Base-by-base conservation (phyloP, 2,113 vertebrate genomes). In the Orcinus orca region DNA sequence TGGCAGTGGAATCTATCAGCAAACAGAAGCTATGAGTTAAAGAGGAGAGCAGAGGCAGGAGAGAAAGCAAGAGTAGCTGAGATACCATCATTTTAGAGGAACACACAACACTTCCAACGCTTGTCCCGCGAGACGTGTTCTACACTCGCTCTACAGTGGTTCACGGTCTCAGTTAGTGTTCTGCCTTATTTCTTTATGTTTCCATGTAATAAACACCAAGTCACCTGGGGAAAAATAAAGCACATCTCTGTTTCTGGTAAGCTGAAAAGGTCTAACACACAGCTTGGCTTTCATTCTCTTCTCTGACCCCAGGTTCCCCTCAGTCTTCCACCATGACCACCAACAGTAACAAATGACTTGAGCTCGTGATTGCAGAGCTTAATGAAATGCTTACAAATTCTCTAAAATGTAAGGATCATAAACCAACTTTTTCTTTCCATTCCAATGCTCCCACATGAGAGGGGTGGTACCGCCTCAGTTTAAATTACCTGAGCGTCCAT, bases 201-300 rank as follows among this genome's bases (percentile, higher is more conserved):
- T 58, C 60, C 55, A 23, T 44, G 76, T 58, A 50, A 65, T 90
- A 62, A 79, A 93, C 50, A 65, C 90, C 36, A 76, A 70, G 33
- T 71, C 90, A 89, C 1, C 38, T 50, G 44, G 44, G 29, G 3
- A 13, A 58, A 55, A 84, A 23, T 70, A 58, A n/a, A 84, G 58
- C 25, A 77, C 44, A 73, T 15, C 33, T 84, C 60, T 85, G 29
- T 44, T 63, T 83, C 53, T 58, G 31, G 25, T 71, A 58, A 31
- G n/a, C 36, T 58, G 44, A 29, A 63, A 68, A 82, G 47, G 3
- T 44, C 44, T n/a, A 76, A 70, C 84, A 82, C 7, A 26, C n/a
- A 63, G 11, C 41, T 74, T 36, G 38, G 44, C 36, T 96, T 76
- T 53, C 9, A n/a, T 85, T 80, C 47, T 71, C 58, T 84, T 73